Evolutionary conservation across 2,797 vertebrate genomes (phyloP), one percentile per base, ranked within the genome.

Genomic region (Scleropages formosus): DNA sequence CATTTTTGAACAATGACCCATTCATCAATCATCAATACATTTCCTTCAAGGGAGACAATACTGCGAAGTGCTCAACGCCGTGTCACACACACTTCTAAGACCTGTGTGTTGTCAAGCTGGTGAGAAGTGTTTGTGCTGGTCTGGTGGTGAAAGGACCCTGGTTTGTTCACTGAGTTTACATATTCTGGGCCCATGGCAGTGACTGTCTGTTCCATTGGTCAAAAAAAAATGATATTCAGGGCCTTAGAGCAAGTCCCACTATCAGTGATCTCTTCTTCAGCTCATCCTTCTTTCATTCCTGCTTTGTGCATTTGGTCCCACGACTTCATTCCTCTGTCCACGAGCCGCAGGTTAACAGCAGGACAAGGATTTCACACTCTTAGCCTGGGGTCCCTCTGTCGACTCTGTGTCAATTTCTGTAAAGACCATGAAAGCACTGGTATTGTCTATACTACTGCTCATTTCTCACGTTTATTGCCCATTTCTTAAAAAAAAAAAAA

Each of bases 331-430:
- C 16, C 58, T 59, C 24, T 26, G n/a, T 65, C 27, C 47, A 0
- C 56, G 8, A 20, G 9, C 72, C 51, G 13, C 58, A 71, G 62
- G 46, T 88, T 81, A 90, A 78, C 90, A 91, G 83, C 89, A 92
- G 74, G 72, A 75, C 51, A 59, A 63, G 67, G 70, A 85, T 79
- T 81, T 87, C 20, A 0, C 59, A 12, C 81, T 75, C 26, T 79
- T 83, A 1, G 72, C 47, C 20, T 80, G 46, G 0, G 62, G n/a
- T 59, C 81, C 72, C 22, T 82, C 81, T 75, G 84, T 65, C 24
- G 65, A 78, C 6, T 69, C 77, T 46, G 69, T 44, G 72, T 88
- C 84, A 18, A 85, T 84, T 81, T 77, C 87, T 90, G 75, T 63
- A 1, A 16, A 73, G 58, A 78, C 10, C 53, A 71, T 44, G 44